These are phyloP conservation scores for Rhopalosiphum nymphaeae DNA, from an alignment of 2,888 invertebrate genomes.

Conservation along the genomic window DNA sequence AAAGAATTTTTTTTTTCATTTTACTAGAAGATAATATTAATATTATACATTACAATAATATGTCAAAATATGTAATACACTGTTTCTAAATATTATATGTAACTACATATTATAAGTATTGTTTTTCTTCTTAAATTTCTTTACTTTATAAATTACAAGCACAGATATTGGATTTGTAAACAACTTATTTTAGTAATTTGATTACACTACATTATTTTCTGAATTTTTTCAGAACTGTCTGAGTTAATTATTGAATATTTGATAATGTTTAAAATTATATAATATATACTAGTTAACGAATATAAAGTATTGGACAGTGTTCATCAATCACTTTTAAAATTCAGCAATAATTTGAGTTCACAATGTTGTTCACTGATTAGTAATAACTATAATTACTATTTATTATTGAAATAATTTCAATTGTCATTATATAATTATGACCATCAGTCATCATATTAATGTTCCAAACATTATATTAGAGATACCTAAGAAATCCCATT, in stretches of 20 bases:
- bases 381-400: background rate
- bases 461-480: slow-evolving; percentile 6
- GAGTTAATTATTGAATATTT: slow-evolving; percentile 12
- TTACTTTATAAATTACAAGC: background rate
- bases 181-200: background rate
- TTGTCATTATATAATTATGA: slow-evolving; percentile 10
- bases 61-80: slow-evolving; percentile 12
- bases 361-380: background rate
- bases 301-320: background rate
- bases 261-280: slow-evolving; percentile 2
- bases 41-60: background rate
- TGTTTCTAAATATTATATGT: background rate
- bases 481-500: slow-evolving; percentile 10
- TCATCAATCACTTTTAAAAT: slow-evolving; percentile 15
- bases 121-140: slow-evolving; percentile 33
- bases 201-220: slow-evolving; percentile 24
- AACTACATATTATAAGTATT: background rate
- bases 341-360: slow-evolving; percentile 36
- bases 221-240: background rate
- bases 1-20: background rate
- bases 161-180: slow-evolving; percentile 34
- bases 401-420: background rate
- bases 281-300: background rate
- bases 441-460: background rate
- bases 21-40: background rate